Percentiles rank a stretch among this genome's conserved stretches.
phyloP scores from a whole-genome alignment of 2,888 invertebrate species.

The Vesta saturnalis region DNA sequence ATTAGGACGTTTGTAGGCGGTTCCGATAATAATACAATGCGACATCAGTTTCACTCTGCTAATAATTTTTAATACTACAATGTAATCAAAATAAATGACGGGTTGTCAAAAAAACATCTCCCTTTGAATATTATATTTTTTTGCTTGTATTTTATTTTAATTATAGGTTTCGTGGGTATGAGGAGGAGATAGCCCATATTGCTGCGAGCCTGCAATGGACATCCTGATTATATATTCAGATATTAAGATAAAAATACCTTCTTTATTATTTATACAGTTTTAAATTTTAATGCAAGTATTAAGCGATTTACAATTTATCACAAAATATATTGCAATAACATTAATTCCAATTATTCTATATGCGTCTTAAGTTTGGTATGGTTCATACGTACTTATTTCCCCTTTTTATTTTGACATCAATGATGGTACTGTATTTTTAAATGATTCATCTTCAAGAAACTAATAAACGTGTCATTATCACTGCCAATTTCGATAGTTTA shows the following conservation, averaged over 20 bases:
- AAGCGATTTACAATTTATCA: too few species aligned
- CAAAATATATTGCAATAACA: too few species aligned
- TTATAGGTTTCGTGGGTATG: conserved; percentile 50
- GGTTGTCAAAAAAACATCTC: conserved; percentile 47
- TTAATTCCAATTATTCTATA: conserved; percentile 2
- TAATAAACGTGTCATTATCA: too few species aligned
- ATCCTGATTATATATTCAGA: conserved; percentile 53
- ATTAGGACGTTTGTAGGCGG: conserved; percentile 44
- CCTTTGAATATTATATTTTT: conserved; percentile 39
- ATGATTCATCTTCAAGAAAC: too few species aligned
- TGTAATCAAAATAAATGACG: conserved; percentile 58
- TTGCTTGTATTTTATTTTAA: conserved; percentile 53
- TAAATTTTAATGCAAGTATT: conserved; percentile 25
- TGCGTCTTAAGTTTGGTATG: too few species aligned
- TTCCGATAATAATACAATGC: conserved; percentile 36
- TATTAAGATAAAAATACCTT: conserved; percentile 49
- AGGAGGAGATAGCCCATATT: conserved; percentile 54
- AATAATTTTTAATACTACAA: conserved; percentile 55
- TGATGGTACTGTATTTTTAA: too few species aligned
- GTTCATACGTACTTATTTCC: too few species aligned
- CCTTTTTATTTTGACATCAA: too few species aligned
- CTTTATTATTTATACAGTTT: conserved; percentile 26
- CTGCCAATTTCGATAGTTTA: too few species aligned
- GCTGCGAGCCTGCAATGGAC: conserved; percentile 49
- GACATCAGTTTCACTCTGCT: conserved; percentile 43